Base-by-base conservation (phyloP, 2,113 vertebrate species). In the Cettia cetti region DNA sequence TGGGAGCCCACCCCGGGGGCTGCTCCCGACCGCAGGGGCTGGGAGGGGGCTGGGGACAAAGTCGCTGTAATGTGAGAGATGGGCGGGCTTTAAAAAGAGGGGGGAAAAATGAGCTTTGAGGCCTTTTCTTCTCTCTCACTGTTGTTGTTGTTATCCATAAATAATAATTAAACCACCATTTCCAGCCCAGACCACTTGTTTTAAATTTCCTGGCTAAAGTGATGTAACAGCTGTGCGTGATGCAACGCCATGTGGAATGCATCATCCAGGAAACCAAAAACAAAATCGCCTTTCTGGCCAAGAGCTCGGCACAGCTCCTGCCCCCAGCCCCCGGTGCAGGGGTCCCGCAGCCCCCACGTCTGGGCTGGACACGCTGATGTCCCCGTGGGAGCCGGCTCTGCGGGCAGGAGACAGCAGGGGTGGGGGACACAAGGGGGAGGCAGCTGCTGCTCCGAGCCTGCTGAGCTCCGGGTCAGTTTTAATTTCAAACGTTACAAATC, bases 161-260 rank as follows among this genome's bases (percentile, higher is more conserved):
- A 92, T 92, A 90, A 93, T 81, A 93, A 96, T 86, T 74, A 94
- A 95, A 88, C 22, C 82, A 28, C 94, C 89, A 47, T 90, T 95
- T 92, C 95, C 94, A 95, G 89, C 82, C 22, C 31, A 91, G 93
- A 74, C 94, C 96, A 91, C 95, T 97, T 96, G 95, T 80, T 97
- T 96, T 92, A 94, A 86, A 94, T 95, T 96, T 97, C 95, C 95
- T 96, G 95, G 96, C 95, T 94, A 59, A 92, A 95, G 96, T 92
- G 94, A 93, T 96, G 94, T 95, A 96, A 96, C 96, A 97, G 96
- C 96, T 97, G 96, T 96, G 96, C 7, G 95, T 95, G 96, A 96
- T 94, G 95, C 96, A 97, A 96, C 47, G 40, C 94, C 96, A 93
- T 95, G 94, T 96, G 96, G 96, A 95, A 97, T 35, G 76, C 87